A percentile compares a stretch with the other conserved stretches of the same genome.
These are phyloP conservation scores for Brachylomia viminalis DNA, from an alignment of 2,888 invertebrate genomes.

Conservation along the genomic window DNA sequence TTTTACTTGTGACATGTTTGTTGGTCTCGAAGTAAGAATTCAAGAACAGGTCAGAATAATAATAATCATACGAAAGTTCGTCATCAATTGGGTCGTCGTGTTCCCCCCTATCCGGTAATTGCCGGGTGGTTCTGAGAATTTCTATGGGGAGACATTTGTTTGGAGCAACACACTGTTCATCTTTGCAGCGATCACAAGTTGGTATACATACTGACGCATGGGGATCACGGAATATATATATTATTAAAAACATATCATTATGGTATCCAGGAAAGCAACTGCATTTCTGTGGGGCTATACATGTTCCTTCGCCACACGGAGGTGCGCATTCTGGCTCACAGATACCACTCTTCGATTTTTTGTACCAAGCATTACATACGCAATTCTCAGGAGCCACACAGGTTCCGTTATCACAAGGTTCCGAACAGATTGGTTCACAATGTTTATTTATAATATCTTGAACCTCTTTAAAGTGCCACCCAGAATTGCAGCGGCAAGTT, in stretches of 20 bases:
- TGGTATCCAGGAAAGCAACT: conserved; percentile 71
- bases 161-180: conserved; percentile 37
- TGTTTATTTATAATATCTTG: neutral
- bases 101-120: too few relatives aligned
- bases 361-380: conserved; percentile 62
- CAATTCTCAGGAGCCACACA: conserved; percentile 72
- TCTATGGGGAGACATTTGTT: conserved; percentile 21
- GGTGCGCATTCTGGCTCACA: conserved; percentile 48
- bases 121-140: neutral
- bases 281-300: conserved; percentile 71
- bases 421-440: conserved; percentile 76
- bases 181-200: conserved; percentile 33
- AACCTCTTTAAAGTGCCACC: conserved; percentile 41
- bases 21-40: neutral
- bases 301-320: conserved; percentile 61
- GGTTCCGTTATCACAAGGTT: conserved; percentile 62
- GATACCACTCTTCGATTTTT: conserved; percentile 7
- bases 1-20: neutral
- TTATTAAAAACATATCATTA: neutral
- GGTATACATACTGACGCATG: conserved; percentile 39
- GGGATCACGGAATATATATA: neutral
- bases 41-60: neutral
- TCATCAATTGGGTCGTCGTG: neutral
- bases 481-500: conserved; percentile 56
- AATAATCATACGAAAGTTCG: neutral